Evolutionary conservation across 2,888 invertebrate genomes (phyloP).

Genomic region (Argyra leucocephala): DNA sequence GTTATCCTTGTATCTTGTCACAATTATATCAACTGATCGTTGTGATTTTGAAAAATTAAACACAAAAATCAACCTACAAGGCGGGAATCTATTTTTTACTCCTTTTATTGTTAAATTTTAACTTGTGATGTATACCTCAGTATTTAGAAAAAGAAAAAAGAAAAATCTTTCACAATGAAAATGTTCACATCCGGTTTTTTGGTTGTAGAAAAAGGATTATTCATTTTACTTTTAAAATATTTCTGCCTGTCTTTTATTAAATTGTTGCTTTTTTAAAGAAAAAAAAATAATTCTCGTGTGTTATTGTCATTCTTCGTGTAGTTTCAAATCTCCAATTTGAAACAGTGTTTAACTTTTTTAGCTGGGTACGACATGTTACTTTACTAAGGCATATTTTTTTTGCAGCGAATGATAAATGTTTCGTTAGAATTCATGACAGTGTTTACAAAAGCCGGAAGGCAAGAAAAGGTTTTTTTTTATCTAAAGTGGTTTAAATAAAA

Average conservation of each 20-base stretch:
- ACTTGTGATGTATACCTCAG: neutral
- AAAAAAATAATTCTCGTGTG: too few species aligned
- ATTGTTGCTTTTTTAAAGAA: neutral
- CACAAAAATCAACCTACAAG: neutral
- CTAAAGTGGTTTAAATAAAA: too few species aligned
- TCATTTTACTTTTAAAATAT: neutral
- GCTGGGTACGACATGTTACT: neutral
- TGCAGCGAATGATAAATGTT: neutral
- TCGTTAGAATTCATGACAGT: neutral
- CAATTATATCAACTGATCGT: too few species aligned
- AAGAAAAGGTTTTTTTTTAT: too few species aligned
- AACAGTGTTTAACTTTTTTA: neutral
- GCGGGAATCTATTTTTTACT: neutral
- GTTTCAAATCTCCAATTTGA: neutral
- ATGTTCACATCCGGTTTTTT: neutral
- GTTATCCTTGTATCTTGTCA: too few species aligned
- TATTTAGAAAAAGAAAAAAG: neutral
- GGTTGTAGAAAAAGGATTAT: neutral
- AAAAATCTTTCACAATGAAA: neutral
- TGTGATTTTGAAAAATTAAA: too few species aligned
- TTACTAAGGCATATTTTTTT: neutral
- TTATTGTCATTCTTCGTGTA: too few species aligned
- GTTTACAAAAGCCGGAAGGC: too few species aligned
- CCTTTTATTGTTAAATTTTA: neutral
- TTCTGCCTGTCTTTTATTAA: neutral